These are phyloP conservation scores for Drosophila kepulauana DNA, from an alignment of 1,140 invertebrate genomes.

Conservation along the genomic window DNA sequence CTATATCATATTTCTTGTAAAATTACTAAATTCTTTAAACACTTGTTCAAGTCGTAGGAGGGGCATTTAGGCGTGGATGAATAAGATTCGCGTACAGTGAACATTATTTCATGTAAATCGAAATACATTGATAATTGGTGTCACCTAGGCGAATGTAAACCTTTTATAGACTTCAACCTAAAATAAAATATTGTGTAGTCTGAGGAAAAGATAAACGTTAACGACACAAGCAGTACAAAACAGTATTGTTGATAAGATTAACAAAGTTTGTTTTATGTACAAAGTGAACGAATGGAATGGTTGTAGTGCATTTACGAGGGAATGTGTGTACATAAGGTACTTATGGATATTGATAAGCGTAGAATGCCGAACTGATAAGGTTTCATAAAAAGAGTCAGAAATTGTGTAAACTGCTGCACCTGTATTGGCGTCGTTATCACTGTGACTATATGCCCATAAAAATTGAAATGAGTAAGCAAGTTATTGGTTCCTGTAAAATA, in stretches of 20 bases:
- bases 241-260: constrained; percentile 51
- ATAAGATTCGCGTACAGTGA: too few species aligned
- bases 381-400: constrained; percentile 44
- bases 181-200: constrained; percentile 37
- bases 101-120: too few species aligned
- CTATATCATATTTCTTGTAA: too few species aligned
- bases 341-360: constrained; percentile 41
- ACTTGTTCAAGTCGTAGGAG: too few species aligned
- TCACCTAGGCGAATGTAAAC: constrained; percentile 6
- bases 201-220: constrained; percentile 9
- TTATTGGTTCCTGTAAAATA: too few species aligned
- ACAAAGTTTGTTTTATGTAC: constrained; percentile 54
- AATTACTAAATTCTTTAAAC: too few species aligned
- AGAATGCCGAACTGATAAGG: constrained; percentile 63
- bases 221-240: constrained; percentile 12
- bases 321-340: constrained; percentile 30
- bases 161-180: constrained; percentile 34
- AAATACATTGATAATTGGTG: background rate
- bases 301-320: constrained; percentile 12
- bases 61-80: too few species aligned
- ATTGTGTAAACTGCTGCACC: constrained; percentile 58
- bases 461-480: constrained; percentile 1
- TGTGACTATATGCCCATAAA: background rate
- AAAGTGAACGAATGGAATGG: constrained; percentile 22
- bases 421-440: constrained; percentile 50